phyloP scores from a whole-genome alignment of 2,888 invertebrate genomes.

The Epirrita christyi region DNA sequence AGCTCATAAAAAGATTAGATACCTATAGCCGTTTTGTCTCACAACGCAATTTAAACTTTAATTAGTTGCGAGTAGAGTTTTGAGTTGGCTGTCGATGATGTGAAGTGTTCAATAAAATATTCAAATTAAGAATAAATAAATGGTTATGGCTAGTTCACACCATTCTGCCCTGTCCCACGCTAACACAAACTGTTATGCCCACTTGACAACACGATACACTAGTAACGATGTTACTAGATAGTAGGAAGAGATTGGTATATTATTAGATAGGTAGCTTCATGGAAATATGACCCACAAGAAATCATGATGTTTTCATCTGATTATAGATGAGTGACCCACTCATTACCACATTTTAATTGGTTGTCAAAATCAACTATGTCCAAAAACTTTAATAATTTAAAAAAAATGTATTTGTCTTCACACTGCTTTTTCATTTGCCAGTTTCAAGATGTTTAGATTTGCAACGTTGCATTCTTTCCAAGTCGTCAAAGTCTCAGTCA shows the following conservation, averaged over 20 bases:
- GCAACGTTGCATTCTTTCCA: no score
- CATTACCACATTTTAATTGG: constrained; percentile 15
- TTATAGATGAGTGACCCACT: constrained; percentile 11
- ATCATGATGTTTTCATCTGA: constrained; percentile 10
- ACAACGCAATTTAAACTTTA: constrained; percentile 43
- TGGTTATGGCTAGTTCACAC: constrained; percentile 72
- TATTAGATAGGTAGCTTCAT: constrained; percentile 1
- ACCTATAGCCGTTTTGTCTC: constrained; percentile 39
- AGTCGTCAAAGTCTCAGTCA: no score
- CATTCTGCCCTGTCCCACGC: constrained; percentile 39
- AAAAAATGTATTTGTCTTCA: no score
- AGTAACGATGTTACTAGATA: not conserved
- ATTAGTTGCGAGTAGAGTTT: constrained; percentile 28
- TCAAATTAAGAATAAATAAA: constrained; percentile 72
- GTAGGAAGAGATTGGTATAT: not conserved
- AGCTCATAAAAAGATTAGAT: constrained; percentile 49
- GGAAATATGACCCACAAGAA: constrained; percentile 13
- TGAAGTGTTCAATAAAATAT: constrained; percentile 66
- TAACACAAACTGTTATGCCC: constrained; percentile 17
- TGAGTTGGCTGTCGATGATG: constrained; percentile 27
- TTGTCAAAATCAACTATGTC: not conserved
- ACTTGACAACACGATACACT: constrained; percentile 14
- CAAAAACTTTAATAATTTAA: no score
- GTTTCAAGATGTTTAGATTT: no score
- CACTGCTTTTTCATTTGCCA: no score